Evolutionary conservation across 2,113 vertebrate genomes (phyloP).

Genomic region (Serinus canaria): DNA sequence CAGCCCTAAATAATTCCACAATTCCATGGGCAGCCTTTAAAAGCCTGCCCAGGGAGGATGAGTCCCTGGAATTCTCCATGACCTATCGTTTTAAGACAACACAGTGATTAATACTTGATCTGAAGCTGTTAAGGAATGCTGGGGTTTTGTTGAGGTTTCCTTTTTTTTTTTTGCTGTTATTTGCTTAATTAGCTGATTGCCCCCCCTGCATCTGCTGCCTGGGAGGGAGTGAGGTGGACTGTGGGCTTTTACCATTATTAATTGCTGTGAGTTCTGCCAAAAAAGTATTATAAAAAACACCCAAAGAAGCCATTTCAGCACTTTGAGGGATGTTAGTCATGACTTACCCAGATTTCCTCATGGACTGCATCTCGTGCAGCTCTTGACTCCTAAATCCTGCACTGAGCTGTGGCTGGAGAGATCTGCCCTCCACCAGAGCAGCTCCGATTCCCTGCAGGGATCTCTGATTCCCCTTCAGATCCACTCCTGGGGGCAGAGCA

Average conservation of each 20-base stretch:
- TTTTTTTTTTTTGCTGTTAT: neutral
- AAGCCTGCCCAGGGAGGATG: neutral
- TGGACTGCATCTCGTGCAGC: neutral
- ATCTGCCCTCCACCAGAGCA: neutral
- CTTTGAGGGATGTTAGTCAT: neutral
- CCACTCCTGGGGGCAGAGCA: neutral
- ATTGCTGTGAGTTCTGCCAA: neutral
- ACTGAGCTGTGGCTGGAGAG: neutral
- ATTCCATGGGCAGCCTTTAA: neutral
- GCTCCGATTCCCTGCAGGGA: neutral
- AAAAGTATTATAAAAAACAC: neutral
- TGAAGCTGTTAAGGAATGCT: neutral
- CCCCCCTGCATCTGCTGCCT: neutral
- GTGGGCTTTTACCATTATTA: neutral
- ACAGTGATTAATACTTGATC: neutral
- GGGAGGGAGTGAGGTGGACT: neutral
- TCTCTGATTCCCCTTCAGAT: neutral
- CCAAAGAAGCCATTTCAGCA: neutral
- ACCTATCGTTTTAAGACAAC: neutral
- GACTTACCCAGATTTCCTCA: neutral
- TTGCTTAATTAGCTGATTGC: neutral
- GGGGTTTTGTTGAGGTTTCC: neutral
- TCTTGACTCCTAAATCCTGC: neutral
- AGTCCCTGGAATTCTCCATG: neutral
- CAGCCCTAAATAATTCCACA: neutral